Base-by-base conservation (phyloP, 2,888 invertebrate species). In the Cyclophora punctaria region DNA sequence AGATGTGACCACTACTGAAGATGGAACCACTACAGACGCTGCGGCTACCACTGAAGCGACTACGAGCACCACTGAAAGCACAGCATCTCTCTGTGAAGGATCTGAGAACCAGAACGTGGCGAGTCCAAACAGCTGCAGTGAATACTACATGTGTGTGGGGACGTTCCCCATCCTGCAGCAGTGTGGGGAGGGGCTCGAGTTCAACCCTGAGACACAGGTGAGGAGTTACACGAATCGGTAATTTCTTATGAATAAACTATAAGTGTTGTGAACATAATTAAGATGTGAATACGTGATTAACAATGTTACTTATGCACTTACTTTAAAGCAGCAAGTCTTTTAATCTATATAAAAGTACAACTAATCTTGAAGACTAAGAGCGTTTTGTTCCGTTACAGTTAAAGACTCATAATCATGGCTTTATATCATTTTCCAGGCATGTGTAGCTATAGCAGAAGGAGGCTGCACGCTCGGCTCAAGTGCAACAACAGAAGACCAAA, bases 181-280 rank as follows among this genome's bases (percentile, higher is more conserved):
- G 7, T 75, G 74, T 44, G 48, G 57, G 2, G 53, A 56, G 2
- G 68, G 66, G 3, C 57, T 60, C 5, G 67, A 73, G 52, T 67
- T 65, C 45, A 66, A 71, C 52, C 56, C 56, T 34, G 49, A 44
- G 7, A 33, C 47, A 4, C 51, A 47, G 50, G 69, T 67, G 56
- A 62, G 62, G n/a, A n/a, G n/a, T 59, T 37, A 37, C 37, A 3
- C 5, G 37, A n/a, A n/a, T n/a, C n/a, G n/a, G n/a, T n/a, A n/a
- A n/a, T n/a, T n/a, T n/a, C n/a, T n/a, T n/a, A n/a, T n/a, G n/a
- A n/a, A n/a, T n/a, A n/a, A n/a, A n/a, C n/a, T n/a, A n/a, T n/a
- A n/a, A n/a, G n/a, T n/a, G n/a, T n/a, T n/a, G n/a, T n/a, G n/a
- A n/a, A n/a, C n/a, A n/a, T n/a, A n/a, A n/a, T n/a, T n/a, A n/a